Evolutionary conservation across 2,113 vertebrate genomes (phyloP), one percentile per base, ranked within the genome.

Genomic region (Thymallus thymallus): DNA sequence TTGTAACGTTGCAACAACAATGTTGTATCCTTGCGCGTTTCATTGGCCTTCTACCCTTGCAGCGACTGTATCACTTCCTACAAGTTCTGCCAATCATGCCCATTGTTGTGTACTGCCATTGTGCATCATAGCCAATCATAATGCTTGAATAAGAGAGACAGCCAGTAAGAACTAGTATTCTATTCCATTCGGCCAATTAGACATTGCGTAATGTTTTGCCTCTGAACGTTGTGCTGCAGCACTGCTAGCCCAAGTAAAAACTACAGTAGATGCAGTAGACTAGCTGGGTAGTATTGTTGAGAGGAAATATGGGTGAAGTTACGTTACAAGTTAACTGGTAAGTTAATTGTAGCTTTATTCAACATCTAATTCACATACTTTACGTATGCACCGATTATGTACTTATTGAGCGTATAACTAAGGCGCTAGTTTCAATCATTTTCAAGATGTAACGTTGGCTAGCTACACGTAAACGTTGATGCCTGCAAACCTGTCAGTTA

Each of bases 301-400:
- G 71, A 35, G 81, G 71, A 80, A 79, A 86, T 81, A 93, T 92
- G 92, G 89, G 85, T 48, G 84, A 83, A 81, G 77, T 66, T 73
- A 80, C 55, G 55, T 63, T 69, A 75, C 81, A 68, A 82, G 75
- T 82, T 66, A 78, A 87, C 72, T 71, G 88, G 92, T 93, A 84
- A 74, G 86, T 84, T 64, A 23, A 60, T 16, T 23, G 2, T 22
- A 22, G 56, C n/a, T 60, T n/a, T 60, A 22, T 22, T 6, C 12
- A 60, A 6, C 18, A 60, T 22, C 3, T 9, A 22, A 51, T 18
- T 51, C 48, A 51, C 16, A 1, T 4, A 14, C 16, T 51, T 51
- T 51, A 18, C 48, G 14, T 16, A 51, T 51, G 4, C 18, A 51
- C 48, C 48, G 16, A 51, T 4, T 18, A 18, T 16, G 12, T 51